Evolutionary conservation across 2,113 vertebrate genomes (phyloP), one percentile per base, ranked within the genome.

Genomic region (Phodopus roborovskii): DNA sequence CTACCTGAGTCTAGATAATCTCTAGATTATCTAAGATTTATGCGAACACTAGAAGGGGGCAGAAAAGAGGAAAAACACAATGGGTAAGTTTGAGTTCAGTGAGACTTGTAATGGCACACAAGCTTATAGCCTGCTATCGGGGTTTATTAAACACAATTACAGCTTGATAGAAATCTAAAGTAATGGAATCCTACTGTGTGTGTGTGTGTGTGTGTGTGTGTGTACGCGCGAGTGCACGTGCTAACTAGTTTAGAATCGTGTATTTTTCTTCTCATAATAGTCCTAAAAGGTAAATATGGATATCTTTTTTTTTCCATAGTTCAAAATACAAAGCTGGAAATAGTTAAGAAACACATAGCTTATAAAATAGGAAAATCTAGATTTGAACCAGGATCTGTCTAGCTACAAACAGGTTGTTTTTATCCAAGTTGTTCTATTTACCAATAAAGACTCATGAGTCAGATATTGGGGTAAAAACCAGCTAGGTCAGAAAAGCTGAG

Each of bases 1-100:
- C 48, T 81, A 7, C 75, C 53, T 33, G 77, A 82, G 85, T 89
- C 58, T 39, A 48, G 26, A 91, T 88, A 91, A 86, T 92, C 91
- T 92, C 82, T 66, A 90, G 48, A 68, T 64, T 84, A 84, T 66
- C 50, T 33, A 68, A 70, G 58, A 10, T 58, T 88, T 90, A 62
- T 0, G 17, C 39, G 36, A 39, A 60, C 50, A 92, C 45, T 48
- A 22, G 68, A 93, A 45, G 60, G 50, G 16, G 88, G 36, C 60
- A 33, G 60, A 39, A 87, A 70, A 48, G 79, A 28, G 50, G 15
- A 24, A 39, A 33, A 78, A 19, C 26, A 53, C 26, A 11, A 70
- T 75, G 39, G 30, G n/a, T 88, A 19, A 53, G 13, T 62, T 81
- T 64, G 66, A 73, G 36, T 56, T 92, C 75, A 42, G 62, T 22